phyloP scores from a whole-genome alignment of 2,888 invertebrate genomes.

The Orthosia gothica region DNA sequence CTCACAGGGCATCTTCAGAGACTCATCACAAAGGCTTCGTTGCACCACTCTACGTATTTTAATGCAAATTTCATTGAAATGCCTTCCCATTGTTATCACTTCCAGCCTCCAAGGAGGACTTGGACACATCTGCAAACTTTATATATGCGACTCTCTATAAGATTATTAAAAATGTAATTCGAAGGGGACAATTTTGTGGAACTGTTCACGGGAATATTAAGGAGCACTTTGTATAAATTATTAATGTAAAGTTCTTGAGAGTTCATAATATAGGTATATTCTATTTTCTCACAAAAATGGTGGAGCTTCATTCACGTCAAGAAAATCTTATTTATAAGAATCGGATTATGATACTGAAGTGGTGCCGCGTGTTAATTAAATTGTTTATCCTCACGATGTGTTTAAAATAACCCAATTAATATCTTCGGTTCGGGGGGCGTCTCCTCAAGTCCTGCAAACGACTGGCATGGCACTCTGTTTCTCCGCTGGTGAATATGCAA shows the following conservation, averaged over 20 bases:
- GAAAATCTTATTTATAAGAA: no score
- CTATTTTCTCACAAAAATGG: neutral
- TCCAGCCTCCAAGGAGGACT: conserved; percentile 81
- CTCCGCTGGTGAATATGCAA: no score
- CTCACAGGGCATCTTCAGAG: conserved; percentile 69
- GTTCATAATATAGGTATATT: no score
- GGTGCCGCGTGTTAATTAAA: no score
- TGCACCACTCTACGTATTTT: conserved; percentile 87
- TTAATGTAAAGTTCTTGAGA: neutral
- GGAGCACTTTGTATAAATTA: conserved; percentile 25
- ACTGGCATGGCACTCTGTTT: no score
- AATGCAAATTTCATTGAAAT: conserved; percentile 90
- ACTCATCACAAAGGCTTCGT: conserved; percentile 82
- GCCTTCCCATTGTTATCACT: conserved; percentile 86
- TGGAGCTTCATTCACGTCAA: no score
- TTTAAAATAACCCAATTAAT: neutral
- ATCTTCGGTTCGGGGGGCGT: no score
- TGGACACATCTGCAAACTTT: conserved; percentile 75
- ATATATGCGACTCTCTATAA: conserved; percentile 54
- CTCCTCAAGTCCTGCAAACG: no score
- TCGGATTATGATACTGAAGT: no score
- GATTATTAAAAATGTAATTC: conserved; percentile 53
- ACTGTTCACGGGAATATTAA: conserved; percentile 8
- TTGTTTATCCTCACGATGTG: neutral
- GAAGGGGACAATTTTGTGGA: conserved; percentile 16